Evolutionary conservation across 2,888 invertebrate species (phyloP), one percentile per base, ranked within the genome.

Genomic region (Resseliella maxima): DNA sequence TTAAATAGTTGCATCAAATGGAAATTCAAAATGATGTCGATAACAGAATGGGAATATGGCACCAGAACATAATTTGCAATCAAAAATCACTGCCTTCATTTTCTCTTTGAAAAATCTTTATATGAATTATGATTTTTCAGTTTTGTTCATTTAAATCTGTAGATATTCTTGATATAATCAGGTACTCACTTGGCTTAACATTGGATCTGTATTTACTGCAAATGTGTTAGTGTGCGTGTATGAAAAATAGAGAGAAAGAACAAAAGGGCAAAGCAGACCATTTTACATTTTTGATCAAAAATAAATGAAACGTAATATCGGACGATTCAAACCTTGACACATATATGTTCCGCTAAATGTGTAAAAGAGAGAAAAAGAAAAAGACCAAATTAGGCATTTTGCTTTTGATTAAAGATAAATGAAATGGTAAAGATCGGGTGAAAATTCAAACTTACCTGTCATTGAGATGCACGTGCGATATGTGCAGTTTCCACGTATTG

Each of bases 401-500:
- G 6, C 59, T 3, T 59, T 59, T 2, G n/a, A 12, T 24, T 5
- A 12, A 59, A n/a, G 27, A 24, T 24, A 59, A 59, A 59, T 59
- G 59, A 2, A 1, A 27, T 59, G 21, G 18, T 12, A 50, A 6
- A 21, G 15, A 21, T 21, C 2, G 21, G 5, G 21, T 8, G 3
- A 50, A 10, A 21, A 50, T 2, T 97, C 97, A 92, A 97, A 97
- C 41, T 8, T 41, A 41, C 41, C 41, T 41, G 92, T 98, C 98
- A 90, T 96, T 96, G 89, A 96, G 95, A 91, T 97, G 96, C 88
- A 97, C 97, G 90, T 96, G 96, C 89, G 95, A 94, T 90, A 98
- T 96, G 92, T 96, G 95, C 89, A 98, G 93, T 91, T 96, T 96
- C 97, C 97, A 98, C 89, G 97, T 96, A 91, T 97, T 96, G 92